Conservation (phyloP, 2,797 vertebrate genomes). For the Nyctalus aviator region DNA sequence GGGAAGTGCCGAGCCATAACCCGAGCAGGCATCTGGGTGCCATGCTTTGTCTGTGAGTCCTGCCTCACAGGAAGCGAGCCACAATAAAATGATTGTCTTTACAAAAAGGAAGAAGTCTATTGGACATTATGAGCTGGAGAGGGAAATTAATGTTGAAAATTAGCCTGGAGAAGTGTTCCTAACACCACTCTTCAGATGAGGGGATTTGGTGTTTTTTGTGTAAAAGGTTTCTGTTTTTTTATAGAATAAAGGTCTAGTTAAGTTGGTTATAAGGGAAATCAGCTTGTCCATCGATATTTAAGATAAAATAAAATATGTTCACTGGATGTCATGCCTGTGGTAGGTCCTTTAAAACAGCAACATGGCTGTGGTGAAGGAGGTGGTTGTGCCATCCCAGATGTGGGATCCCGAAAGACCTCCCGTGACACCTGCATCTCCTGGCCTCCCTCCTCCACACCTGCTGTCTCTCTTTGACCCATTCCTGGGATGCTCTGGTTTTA, state of each 20-base stretch:
- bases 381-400: not conserved
- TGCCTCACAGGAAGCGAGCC: constrained; percentile 58
- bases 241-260: not conserved
- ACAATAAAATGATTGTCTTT: constrained; percentile 58
- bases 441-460: not conserved
- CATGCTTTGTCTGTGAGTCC: constrained; percentile 46
- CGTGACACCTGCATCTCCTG: too few species aligned
- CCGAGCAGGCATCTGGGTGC: constrained; percentile 70
- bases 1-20: not conserved
- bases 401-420: not conserved
- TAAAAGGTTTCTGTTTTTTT: not conserved
- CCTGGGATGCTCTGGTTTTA: not conserved
- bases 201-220: not conserved
- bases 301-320: not conserved
- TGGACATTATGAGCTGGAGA: not conserved
- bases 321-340: not conserved
- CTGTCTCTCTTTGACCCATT: not conserved
- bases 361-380: not conserved
- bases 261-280: not conserved
- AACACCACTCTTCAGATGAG: not conserved
- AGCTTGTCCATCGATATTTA: not conserved
- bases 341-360: not conserved
- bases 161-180: not conserved
- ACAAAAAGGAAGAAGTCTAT: not conserved
- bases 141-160: constrained; percentile 45